Evolutionary conservation across 2,888 invertebrate genomes (phyloP).

Genomic region (Coelogynopora nodosa): DNA sequence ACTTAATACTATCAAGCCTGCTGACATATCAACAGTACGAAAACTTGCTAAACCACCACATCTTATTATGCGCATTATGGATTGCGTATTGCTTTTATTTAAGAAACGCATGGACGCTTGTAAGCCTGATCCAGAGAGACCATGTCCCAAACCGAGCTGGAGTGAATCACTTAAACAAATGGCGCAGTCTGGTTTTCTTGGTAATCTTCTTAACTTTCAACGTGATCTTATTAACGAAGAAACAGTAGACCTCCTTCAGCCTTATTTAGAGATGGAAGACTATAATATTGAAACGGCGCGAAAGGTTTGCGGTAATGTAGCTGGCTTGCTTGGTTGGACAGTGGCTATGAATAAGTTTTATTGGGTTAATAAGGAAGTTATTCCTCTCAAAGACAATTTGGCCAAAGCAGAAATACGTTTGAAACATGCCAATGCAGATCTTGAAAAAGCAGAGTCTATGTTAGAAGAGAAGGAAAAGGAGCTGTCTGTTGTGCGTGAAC

Average conservation of each 20-base stretch:
- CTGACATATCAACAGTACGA: constrained; percentile 61
- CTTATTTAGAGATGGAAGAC: constrained; percentile 60
- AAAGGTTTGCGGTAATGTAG: constrained; percentile 61
- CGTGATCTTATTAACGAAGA: constrained; percentile 62
- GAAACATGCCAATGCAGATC: constrained; percentile 58
- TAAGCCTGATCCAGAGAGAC: constrained; percentile 56
- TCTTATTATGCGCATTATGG: constrained; percentile 63
- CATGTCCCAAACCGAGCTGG: constrained; percentile 59
- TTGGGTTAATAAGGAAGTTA: constrained; percentile 61
- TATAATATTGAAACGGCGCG: constrained; percentile 61
- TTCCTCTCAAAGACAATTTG: constrained; percentile 57
- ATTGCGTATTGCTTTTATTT: constrained; percentile 60
- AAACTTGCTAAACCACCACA: constrained; percentile 62
- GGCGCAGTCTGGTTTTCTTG: constrained; percentile 59
- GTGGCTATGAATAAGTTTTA: constrained; percentile 61
- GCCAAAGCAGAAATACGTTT: constrained; percentile 70
- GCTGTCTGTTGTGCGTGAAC: constrained; percentile 57
- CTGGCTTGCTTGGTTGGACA: constrained; percentile 61
- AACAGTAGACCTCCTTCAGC: constrained; percentile 60
- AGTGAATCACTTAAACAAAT: constrained; percentile 60
- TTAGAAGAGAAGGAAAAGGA: constrained; percentile 60
- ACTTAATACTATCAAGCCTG: constrained; percentile 64
- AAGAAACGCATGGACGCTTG: constrained; percentile 55
- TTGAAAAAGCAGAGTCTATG: constrained; percentile 59
- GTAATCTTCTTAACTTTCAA: constrained; percentile 81